Evolutionary conservation across 2,797 vertebrate genomes (phyloP), one percentile per base, ranked within the genome.

Genomic region (Argyrosomus regius): DNA sequence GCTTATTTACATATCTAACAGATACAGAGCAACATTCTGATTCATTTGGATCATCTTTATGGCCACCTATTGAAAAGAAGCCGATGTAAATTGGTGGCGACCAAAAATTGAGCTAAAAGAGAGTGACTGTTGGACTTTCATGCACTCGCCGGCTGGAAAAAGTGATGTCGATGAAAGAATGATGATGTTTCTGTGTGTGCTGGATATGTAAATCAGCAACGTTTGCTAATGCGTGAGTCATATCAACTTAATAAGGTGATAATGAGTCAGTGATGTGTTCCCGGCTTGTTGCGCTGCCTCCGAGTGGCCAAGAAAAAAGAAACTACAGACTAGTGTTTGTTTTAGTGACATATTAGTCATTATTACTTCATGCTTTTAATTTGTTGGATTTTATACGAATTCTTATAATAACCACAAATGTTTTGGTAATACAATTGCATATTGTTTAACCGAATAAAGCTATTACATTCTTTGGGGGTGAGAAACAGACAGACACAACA

Each of bases 181-280:
- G 16, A 22, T 18, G 49, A 28, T 56, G 43, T 14, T 43, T 49
- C 10, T 68, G 26, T 74, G n/a, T 72, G 52, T 54, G 43, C 45
- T 81, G 43, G 24, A 16, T 56, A 60, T 61, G 35, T 49, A 57
- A 70, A 78, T 53, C 39, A 20, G 14, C n/a, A 10, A 45, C 45
- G 10, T 69, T 43, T 57, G 26, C 31, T 61, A 10, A 71, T 65
- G 43, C 22, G n/a, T 45, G 24, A 2, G 3, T 63, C n/a, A 43
- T 20, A 59, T 59, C 24, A 22, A 18, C 45, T 80, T 86, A 67
- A 80, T 48, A 41, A 73, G 60, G 64, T 80, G 73, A 59, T 77
- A 82, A 58, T 71, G 31, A 24, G 17, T 49, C 11, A 43, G 13
- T 54, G 11, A 63, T 52, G 22, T 66, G 14, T 71, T 74, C 53